Evolutionary conservation across 1,140 invertebrate species (phyloP).

Genomic region (Nylanderia fulva): DNA sequence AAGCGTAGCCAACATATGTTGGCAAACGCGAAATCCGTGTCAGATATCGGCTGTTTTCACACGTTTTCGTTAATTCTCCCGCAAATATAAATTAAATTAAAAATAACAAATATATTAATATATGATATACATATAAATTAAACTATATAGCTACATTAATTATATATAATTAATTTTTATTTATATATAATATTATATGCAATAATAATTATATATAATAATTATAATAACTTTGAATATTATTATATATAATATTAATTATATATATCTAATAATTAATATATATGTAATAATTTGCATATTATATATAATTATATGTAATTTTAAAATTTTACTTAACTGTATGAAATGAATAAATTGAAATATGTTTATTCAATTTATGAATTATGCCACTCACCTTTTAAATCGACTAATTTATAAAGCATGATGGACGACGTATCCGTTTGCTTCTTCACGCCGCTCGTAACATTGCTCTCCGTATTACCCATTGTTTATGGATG

Average conservation of each 20-base stretch:
- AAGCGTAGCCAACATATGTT: neutral
- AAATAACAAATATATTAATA: neutral
- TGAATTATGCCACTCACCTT: conserved; percentile 87
- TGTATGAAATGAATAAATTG: conserved; percentile 17
- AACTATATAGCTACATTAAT: too few species aligned
- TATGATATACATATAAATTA: neutral
- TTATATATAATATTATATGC: neutral
- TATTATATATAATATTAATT: too few species aligned
- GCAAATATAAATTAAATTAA: neutral
- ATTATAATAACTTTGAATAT: too few species aligned
- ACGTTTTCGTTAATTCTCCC: neutral
- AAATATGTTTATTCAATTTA: neutral
- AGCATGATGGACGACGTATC: conserved; percentile 92
- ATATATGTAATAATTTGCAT: too few species aligned
- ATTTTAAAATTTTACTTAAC: neutral
- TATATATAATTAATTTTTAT: neutral
- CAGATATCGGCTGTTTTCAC: neutral
- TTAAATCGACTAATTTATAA: conserved; percentile 94
- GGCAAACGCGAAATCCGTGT: neutral
- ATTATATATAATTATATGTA: neutral
- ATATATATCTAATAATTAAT: too few species aligned
- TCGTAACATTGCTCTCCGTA: conserved; percentile 96
- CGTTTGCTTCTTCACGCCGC: conserved; percentile 96
- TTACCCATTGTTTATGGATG: conserved; percentile 92
- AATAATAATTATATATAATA: too few species aligned